Evolutionary conservation across 2,797 vertebrate genomes (phyloP), one percentile per base, ranked within the genome.

Genomic region (Macropodus opercularis): DNA sequence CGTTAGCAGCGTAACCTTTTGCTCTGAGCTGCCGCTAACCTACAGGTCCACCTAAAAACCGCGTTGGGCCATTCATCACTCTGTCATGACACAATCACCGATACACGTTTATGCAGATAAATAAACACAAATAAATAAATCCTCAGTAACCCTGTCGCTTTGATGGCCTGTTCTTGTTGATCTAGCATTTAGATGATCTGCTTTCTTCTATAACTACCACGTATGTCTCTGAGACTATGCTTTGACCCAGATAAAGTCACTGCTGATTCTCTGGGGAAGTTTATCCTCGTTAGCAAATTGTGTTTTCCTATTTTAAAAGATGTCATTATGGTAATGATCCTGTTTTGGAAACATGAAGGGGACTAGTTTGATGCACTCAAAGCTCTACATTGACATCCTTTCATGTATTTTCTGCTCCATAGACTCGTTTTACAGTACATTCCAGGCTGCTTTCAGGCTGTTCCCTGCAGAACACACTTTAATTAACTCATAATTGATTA

Each of bases 1-100:
- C 49, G 76, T 84, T 72, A 73, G 49, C 60, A 17, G 32, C 2
- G 4, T 68, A 74, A 79, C 73, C 77, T 81, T 83, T 85, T 63
- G 52, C 62, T 74, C 70, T 81, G 46, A 83, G 56, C 19, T 41
- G 43, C 41, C 64, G 60, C 24, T 52, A 24, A 60, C 66, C 58
- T 68, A 64, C 61, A 32, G 60, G 22, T 64, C 54, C 32, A 32
- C 63, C 51, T 46, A 18, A 77, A 69, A 47, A 48, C 18, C 15
- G 11, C 38, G 49, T 54, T 41, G 39, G 27, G 18, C 22, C 58
- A 70, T 86, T 53, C 58, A 29, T 85, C 79, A 71, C 48, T 51
- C 63, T 71, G 65, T 66, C 61, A 40, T 8, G 8, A 27, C 42
- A 15, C 35, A 10, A 14, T 50, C 50, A 56, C 51, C 13, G 22